A percentile compares a stretch with the other conserved stretches of the same genome.
These are phyloP conservation scores for Ptilonorhynchus violaceus DNA, from an alignment of 2,113 vertebrate genomes.

Conservation along the genomic window DNA sequence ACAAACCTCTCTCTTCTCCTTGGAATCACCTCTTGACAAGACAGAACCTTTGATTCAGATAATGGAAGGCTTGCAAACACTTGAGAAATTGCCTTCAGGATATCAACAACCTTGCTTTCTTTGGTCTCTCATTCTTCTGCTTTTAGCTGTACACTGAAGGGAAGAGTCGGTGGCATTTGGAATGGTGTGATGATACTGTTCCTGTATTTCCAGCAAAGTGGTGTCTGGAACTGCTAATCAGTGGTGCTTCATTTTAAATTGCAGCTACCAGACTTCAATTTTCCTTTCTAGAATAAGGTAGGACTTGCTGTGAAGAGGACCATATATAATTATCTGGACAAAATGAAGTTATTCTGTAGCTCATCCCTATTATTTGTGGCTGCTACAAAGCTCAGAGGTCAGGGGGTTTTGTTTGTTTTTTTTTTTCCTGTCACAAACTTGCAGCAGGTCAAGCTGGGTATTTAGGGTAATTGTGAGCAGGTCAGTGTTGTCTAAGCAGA, in stretches of 20 bases:
- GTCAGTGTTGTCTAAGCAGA: background rate
- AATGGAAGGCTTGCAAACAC: background rate
- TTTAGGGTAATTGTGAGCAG: constrained; percentile 2
- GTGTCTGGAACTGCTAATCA: background rate
- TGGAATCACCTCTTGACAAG: background rate
- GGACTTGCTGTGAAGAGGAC: background rate
- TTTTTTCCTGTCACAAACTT: background rate
- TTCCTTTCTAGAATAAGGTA: background rate
- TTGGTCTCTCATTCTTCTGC: background rate
- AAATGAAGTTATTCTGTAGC: background rate
- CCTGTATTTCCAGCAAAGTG: background rate
- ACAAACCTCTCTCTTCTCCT: background rate
- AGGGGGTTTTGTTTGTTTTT: background rate
- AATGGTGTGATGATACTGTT: background rate
- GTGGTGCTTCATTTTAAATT: background rate
- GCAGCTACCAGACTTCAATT: background rate
- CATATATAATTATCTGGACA: background rate
- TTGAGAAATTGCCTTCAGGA: background rate
- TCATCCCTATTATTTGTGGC: background rate
- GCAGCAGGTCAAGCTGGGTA: background rate
- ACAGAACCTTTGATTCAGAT: background rate
- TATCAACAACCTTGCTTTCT: background rate
- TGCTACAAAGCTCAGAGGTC: background rate
- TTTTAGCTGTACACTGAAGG: background rate
- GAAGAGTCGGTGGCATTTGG: background rate